Conservation (phyloP, 1,140 invertebrate genomes). For the Antheraea mylitta region DNA sequence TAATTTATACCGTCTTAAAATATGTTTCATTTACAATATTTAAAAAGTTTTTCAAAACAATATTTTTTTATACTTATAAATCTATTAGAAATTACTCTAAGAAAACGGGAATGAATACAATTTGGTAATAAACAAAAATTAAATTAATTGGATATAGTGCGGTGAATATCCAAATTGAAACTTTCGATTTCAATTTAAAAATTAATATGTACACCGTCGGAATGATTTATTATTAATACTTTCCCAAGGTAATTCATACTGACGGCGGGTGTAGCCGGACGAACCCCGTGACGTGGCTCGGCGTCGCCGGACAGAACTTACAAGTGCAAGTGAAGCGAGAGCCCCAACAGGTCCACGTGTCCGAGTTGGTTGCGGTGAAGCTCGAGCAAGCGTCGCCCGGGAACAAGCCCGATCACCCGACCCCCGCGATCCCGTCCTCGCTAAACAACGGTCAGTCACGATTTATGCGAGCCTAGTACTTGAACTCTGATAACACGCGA, state of each 20-base stretch:
- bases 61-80: too few relatives aligned
- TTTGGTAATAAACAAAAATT: too few relatives aligned
- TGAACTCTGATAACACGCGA: conserved; percentile 20
- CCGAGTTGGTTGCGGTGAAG: conserved; percentile 68
- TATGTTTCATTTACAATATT: too few relatives aligned
- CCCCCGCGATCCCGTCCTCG: conserved; percentile 53
- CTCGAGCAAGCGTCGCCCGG: conserved; percentile 73
- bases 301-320: conserved; percentile 57
- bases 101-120: too few relatives aligned
- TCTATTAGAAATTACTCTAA: too few relatives aligned
- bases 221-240: not conserved
- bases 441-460: conserved; percentile 66
- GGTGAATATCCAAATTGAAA: not conserved
- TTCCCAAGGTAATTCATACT: conserved; percentile 50
- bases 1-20: too few relatives aligned
- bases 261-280: conserved; percentile 79
- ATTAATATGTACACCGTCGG: not conserved
- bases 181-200: not conserved
- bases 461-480: conserved; percentile 31
- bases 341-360: conserved; percentile 59
- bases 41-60: too few relatives aligned
- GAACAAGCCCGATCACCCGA: conserved; percentile 49
- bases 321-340: conserved; percentile 72
- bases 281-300: conserved; percentile 79
- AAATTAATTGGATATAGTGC: not conserved